Percentiles rank a stretch among this genome's conserved stretches.
phyloP scores from a whole-genome alignment of 2,888 invertebrate species.

The Ligdia adustata region DNA sequence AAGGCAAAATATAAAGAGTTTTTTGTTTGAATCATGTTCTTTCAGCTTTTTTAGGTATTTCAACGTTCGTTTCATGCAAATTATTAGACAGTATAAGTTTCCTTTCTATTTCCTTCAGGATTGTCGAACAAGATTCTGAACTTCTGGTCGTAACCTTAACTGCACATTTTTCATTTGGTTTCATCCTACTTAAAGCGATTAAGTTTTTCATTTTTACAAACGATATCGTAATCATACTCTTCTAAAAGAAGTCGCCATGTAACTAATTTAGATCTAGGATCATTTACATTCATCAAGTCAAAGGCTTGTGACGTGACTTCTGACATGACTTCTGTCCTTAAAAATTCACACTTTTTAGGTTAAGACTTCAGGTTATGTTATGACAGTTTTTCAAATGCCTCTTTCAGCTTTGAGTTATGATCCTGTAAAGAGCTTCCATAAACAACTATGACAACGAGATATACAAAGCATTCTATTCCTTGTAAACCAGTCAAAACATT shows the following conservation, averaged over 20 bases:
- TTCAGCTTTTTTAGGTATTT: no score
- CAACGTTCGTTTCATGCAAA: no score
- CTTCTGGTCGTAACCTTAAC: no score
- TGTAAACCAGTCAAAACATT: background rate
- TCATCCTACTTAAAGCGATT: background rate
- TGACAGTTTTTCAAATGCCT: background rate
- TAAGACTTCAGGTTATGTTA: background rate
- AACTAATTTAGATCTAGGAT: background rate
- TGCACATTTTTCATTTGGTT: no score
- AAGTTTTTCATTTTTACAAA: background rate
- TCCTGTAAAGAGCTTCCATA: background rate
- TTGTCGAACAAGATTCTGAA: no score
- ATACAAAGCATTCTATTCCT: background rate
- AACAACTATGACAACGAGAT: background rate
- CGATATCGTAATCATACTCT: conserved; percentile 18
- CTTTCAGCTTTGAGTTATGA: background rate
- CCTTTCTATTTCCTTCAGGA: no score
- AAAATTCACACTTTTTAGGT: conserved; percentile 1
- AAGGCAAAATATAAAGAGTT: no score
- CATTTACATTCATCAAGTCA: conserved; percentile 2
- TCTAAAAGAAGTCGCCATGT: conserved; percentile 22
- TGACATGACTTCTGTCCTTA: conserved; percentile 2
- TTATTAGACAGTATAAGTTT: no score
- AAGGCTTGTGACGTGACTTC: conserved; percentile 25
- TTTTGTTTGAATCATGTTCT: no score